Percentiles rank a stretch among this genome's conserved stretches.
Conservation (phyloP, 1,140 invertebrate genomes). For the Halyomorpha halys region DNA sequence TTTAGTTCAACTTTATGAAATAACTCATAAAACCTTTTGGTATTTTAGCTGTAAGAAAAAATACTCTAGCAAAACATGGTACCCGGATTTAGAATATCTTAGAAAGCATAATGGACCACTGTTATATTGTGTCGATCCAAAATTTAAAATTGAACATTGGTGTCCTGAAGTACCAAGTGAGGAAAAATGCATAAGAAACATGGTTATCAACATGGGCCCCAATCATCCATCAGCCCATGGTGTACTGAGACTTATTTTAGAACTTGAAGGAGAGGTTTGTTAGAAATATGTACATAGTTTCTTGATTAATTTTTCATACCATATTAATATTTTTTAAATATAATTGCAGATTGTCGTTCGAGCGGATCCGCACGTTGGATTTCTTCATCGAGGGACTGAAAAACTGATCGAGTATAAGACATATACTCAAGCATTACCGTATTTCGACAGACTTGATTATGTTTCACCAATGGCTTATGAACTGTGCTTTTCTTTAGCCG, state of each 20-base stretch:
- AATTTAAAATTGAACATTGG: slow-evolving; percentile 33
- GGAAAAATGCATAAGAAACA: slow-evolving; percentile 68
- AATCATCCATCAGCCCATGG: slow-evolving; percentile 98
- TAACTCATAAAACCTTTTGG: too few species aligned
- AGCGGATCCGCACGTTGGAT: slow-evolving; percentile 93
- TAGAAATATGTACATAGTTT: neutral
- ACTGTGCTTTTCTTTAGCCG: slow-evolving; percentile 88
- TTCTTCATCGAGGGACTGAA: slow-evolving; percentile 94
- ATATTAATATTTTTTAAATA: neutral
- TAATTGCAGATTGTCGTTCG: slow-evolving; percentile 57
- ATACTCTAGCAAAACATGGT: slow-evolving; percentile 35
- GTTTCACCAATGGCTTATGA: slow-evolving; percentile 99
- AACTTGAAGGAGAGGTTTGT: slow-evolving; percentile 90
- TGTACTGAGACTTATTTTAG: slow-evolving; percentile 86
- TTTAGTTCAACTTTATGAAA: too few species aligned
- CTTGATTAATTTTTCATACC: neutral
- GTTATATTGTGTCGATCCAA: slow-evolving; percentile 43
- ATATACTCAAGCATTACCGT: slow-evolving; percentile 92
- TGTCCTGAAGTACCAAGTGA: slow-evolving; percentile 35
- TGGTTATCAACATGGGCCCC: slow-evolving; percentile 91
- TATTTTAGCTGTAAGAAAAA: too few species aligned
- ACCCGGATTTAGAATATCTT: slow-evolving; percentile 46
- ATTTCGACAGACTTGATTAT: slow-evolving; percentile 96
- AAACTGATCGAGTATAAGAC: slow-evolving; percentile 99
- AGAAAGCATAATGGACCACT: slow-evolving; percentile 46